A percentile compares a stretch with the other conserved stretches of the same genome.
phyloP scores from a whole-genome alignment of 2,888 invertebrate species.

The Pyrochroa serraticornis region DNA sequence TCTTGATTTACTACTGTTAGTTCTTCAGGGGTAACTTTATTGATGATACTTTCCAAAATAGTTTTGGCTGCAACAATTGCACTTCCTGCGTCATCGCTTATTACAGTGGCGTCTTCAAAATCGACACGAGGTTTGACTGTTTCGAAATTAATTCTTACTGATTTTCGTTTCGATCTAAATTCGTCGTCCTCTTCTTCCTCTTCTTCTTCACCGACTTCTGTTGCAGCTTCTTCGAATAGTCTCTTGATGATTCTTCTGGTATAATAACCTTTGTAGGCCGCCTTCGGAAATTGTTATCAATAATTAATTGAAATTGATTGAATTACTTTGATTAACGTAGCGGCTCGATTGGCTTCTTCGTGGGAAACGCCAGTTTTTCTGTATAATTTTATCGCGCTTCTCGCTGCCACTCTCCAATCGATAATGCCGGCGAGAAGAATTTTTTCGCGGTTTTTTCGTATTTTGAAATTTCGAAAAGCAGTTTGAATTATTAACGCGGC shows the following conservation, averaged over 20 bases:
- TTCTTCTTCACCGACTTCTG: conserved; percentile 3
- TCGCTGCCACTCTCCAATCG: conserved; percentile 55
- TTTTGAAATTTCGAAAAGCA: conserved; percentile 48
- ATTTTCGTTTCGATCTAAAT: neutral
- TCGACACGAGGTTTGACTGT: conserved; percentile 45
- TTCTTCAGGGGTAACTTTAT: neutral
- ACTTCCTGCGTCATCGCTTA: neutral
- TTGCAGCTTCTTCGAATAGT: conserved; percentile 30
- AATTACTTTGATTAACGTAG: conserved; percentile 53
- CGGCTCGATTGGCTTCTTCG: conserved; percentile 54
- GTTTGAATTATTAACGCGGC: conserved; percentile 52
- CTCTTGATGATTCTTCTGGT: conserved; percentile 48
- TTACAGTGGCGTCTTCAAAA: conserved; percentile 33
- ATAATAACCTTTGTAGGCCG: conserved; percentile 56
- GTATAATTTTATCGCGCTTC: conserved; percentile 52
- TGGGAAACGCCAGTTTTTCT: conserved; percentile 51
- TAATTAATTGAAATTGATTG: neutral
- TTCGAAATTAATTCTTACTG: conserved; percentile 41
- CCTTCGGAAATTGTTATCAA: neutral
- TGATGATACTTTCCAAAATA: neutral
- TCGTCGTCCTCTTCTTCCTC: neutral
- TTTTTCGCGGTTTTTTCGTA: conserved; percentile 42
- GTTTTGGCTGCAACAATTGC: neutral
- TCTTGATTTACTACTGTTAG: neutral
- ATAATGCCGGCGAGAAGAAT: conserved; percentile 51